Evolutionary conservation across 2,888 invertebrate species (phyloP), one percentile per base, ranked within the genome.

Genomic region (Dynastes tityus): DNA sequence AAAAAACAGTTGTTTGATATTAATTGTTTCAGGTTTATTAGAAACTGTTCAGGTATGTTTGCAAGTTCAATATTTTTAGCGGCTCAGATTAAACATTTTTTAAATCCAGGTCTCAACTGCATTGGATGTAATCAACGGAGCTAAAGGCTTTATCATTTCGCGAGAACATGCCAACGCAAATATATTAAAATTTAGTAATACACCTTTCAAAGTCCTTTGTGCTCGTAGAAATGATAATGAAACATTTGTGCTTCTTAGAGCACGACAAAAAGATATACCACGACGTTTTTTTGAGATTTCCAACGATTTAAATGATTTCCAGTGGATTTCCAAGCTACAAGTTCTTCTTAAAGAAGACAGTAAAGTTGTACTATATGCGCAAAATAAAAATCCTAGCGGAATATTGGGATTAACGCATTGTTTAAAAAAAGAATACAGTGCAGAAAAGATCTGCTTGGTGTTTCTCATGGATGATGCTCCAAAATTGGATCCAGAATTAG

Each of bases 321-420:
- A 45, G 6, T 37, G 78, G 79, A 37, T 79, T 2, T 11, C 65
- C 2, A 2, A 5, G 1, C 22, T 76, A 11, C 76, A 79, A 71
- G 32, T 32, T 32, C 27, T 51, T 9, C 5, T 87, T 0, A 87
- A 87, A 80, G 81, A 81, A 13, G 80, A 84, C 78, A 64, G 78
- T 27, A 80, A 83, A 37, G 89, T 95, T 0, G 86, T 97, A 0
- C 92, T 95, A 22, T 85, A 82, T 70, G 90, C 93, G 0, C 92
- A 94, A 86, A 91, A 93, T 81, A 93, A 94, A 77, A 90, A 91
- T 1, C 89, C 93, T 8, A 95, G 92, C 85, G 99, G 99, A 13
- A 90, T 98, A 0, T 87, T 94, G 84, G 99, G 98, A n/a, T 89
- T 98, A 76, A 92, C 96, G 0, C 97, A 97, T 84, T 98, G 98